phyloP scores from a whole-genome alignment of 1,140 invertebrate species.

The Mizuhopecten yessoensis region DNA sequence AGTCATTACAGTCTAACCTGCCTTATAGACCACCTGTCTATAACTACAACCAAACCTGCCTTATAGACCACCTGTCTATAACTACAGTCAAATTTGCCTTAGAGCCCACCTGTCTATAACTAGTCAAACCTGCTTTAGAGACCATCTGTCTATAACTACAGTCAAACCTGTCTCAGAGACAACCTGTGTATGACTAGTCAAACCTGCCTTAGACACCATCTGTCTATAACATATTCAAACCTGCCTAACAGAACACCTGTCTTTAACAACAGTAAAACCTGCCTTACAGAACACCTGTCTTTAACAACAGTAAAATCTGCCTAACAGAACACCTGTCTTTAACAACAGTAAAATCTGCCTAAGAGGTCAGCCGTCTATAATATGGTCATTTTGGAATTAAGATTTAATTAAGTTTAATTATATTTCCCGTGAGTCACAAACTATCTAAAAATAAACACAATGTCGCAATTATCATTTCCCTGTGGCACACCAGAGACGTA shows the following conservation, averaged over 20 bases:
- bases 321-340: not conserved
- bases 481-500: too few species aligned
- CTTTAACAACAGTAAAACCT: not conserved
- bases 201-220: not conserved
- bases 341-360: too few species aligned
- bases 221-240: not conserved
- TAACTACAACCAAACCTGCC: not conserved
- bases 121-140: constrained; percentile 12
- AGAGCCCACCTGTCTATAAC: constrained; percentile 10
- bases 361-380: not conserved
- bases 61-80: not conserved
- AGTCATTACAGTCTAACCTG: not conserved
- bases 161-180: not conserved
- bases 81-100: not conserved
- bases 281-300: not conserved
- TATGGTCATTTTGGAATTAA: too few species aligned
- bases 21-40: not conserved
- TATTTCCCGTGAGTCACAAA: too few species aligned
- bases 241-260: not conserved
- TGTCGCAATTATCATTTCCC: too few species aligned
- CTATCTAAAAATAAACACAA: too few species aligned
- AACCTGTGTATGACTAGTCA: not conserved
- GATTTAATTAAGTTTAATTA: too few species aligned
- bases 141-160: not conserved
- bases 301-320: not conserved